phyloP scores from a whole-genome alignment of 1,140 invertebrate genomes.

The Diorhabda elongata region DNA sequence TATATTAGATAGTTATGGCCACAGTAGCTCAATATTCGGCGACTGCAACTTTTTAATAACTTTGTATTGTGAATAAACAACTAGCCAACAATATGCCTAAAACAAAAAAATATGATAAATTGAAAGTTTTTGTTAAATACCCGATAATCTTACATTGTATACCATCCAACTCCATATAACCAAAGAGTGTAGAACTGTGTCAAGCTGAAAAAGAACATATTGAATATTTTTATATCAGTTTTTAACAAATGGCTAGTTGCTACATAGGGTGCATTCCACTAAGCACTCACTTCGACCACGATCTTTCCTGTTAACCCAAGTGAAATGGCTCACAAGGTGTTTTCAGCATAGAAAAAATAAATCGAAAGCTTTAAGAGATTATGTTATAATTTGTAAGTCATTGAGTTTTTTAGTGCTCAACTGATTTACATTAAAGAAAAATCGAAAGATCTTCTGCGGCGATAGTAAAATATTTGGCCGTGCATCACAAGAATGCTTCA shows the following conservation, averaged over 20 bases:
- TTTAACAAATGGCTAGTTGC: background rate
- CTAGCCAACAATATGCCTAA: conserved; percentile 84
- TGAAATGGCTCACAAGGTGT: background rate
- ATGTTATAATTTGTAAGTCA: no score
- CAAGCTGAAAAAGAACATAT: conserved; percentile 58
- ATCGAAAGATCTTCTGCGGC: no score
- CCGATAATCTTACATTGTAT: conserved; percentile 68
- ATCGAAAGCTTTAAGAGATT: background rate
- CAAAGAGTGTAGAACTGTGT: conserved; percentile 69
- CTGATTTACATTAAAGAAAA: no score
- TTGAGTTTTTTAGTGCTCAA: no score
- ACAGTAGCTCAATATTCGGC: conserved; percentile 80
- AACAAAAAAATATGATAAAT: conserved; percentile 31
- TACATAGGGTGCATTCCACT: background rate
- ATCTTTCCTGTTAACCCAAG: background rate
- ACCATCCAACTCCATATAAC: conserved; percentile 74
- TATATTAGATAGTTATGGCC: conserved; percentile 49
- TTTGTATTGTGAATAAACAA: conserved; percentile 74
- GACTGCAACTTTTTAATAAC: conserved; percentile 73
- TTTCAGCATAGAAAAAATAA: background rate
- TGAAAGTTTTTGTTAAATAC: background rate
- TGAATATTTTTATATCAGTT: background rate
- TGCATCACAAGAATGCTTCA: no score
- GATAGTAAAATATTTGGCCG: no score
- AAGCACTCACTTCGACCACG: background rate